Evolutionary conservation across 1,140 invertebrate genomes (phyloP).

Genomic region (Platorchestia sp.): DNA sequence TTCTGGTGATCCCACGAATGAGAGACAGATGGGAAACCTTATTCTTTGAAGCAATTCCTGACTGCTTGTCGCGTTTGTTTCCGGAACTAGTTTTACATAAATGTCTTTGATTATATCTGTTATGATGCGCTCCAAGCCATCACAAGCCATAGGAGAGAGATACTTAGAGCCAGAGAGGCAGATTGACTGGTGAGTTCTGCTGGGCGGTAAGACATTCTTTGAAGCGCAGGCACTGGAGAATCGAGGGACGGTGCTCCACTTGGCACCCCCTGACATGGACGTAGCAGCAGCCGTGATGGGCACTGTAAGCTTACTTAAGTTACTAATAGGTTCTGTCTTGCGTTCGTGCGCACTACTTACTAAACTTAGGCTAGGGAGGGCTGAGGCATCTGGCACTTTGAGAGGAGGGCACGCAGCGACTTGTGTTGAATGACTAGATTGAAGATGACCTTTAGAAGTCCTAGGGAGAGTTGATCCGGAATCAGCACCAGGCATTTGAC

Average conservation of each 20-base stretch:
- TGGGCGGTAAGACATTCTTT: conserved; percentile 10
- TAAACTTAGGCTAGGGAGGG: conserved; percentile 37
- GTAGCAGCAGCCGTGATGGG: neutral
- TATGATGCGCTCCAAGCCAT: conserved; percentile 35
- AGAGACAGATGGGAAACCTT: conserved; percentile 10
- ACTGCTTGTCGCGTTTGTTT: neutral
- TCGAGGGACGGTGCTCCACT: conserved; percentile 46
- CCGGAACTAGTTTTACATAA: conserved; percentile 21
- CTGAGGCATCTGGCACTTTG: conserved; percentile 25
- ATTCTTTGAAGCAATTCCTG: neutral
- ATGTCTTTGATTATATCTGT: conserved; percentile 44
- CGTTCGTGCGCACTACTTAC: neutral
- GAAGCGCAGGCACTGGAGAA: conserved; percentile 26
- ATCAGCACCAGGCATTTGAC: conserved; percentile 18
- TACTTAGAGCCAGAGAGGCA: conserved; percentile 35
- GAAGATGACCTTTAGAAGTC: conserved; percentile 16
- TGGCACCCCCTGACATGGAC: neutral
- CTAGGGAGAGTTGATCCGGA: conserved; percentile 38
- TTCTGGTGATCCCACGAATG: conserved; percentile 46
- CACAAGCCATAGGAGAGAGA: conserved; percentile 40
- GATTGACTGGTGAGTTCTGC: conserved; percentile 35
- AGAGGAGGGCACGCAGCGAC: neutral
- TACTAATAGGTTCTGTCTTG: neutral
- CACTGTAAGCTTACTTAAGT: neutral
- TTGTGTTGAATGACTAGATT: conserved; percentile 34